These are phyloP conservation scores for Ceratina calcarata DNA, from an alignment of 1,140 invertebrate genomes.

Conservation along the genomic window DNA sequence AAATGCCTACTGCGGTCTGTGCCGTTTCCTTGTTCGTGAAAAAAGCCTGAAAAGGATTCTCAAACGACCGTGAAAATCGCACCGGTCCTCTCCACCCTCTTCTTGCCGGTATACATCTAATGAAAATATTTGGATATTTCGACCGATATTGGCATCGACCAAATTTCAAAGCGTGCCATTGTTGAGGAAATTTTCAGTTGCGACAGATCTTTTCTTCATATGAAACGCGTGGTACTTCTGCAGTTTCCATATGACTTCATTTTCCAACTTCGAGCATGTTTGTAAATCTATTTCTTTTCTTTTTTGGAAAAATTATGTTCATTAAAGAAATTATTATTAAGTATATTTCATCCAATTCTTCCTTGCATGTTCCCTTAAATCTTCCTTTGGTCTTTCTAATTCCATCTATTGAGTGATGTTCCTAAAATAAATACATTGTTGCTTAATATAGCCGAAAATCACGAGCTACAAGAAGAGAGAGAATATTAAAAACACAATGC, in stretches of 20 bases:
- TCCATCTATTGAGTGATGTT: slow-evolving; percentile 9
- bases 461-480: slow-evolving; percentile 38
- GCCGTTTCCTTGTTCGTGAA: slow-evolving; percentile 9
- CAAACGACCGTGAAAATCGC: slow-evolving; percentile 49
- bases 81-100: slow-evolving; percentile 13
- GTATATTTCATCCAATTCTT: too few relatives aligned
- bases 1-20: slow-evolving; percentile 11
- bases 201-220: neutral
- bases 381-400: neutral
- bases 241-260: too few relatives aligned
- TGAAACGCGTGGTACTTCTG: too few relatives aligned
- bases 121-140: slow-evolving; percentile 80
- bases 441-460: slow-evolving; percentile 40
- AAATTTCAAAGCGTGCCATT: slow-evolving; percentile 27
- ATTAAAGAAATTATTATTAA: too few relatives aligned
- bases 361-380: too few relatives aligned
- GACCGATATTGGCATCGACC: slow-evolving; percentile 62
- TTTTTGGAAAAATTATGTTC: too few relatives aligned
- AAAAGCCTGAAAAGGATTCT: neutral
- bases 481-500: slow-evolving; percentile 14
- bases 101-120: slow-evolving; percentile 49
- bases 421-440: slow-evolving; percentile 56
- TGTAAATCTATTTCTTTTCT: too few relatives aligned
- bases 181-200: neutral
- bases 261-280: too few relatives aligned